These are phyloP conservation scores for Smittia aterrima DNA, from an alignment of 2,888 invertebrate genomes.

Conservation along the genomic window DNA sequence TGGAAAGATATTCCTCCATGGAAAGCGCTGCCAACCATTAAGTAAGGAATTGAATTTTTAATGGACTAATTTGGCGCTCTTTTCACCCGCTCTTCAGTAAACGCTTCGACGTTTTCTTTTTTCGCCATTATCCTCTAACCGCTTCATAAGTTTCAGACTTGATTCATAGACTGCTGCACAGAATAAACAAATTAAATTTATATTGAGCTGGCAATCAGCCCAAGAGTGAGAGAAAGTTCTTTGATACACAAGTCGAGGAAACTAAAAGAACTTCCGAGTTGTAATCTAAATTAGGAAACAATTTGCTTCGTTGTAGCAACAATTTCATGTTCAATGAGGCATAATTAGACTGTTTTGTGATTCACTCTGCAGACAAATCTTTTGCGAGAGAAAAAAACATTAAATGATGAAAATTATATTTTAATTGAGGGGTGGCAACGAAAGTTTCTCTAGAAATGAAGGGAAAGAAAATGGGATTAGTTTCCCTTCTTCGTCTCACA, in stretches of 20 bases:
- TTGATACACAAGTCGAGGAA: too few relatives aligned
- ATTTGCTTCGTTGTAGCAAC: too few relatives aligned
- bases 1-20: conserved; percentile 15
- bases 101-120: conserved; percentile 45
- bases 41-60: conserved; percentile 24
- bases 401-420: conserved; percentile 26
- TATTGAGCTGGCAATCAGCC: too few relatives aligned
- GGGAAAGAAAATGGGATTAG: conserved; percentile 30
- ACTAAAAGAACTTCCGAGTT: neutral
- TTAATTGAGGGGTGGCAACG: conserved; percentile 26
- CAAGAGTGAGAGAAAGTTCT: too few relatives aligned
- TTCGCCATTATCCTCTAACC: too few relatives aligned
- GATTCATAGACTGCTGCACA: neutral
- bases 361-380: too few relatives aligned
- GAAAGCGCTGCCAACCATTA: conserved; percentile 15
- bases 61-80: conserved; percentile 15
- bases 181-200: neutral
- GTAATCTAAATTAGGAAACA: too few relatives aligned
- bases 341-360: too few relatives aligned
- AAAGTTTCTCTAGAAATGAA: neutral
- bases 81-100: conserved; percentile 46
- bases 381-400: too few relatives aligned
- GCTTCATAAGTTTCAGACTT: too few relatives aligned
- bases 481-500: neutral
- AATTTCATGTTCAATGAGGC: too few relatives aligned